A percentile compares a stretch with the other conserved stretches of the same genome.
These are phyloP conservation scores for Mionectes macconnelli DNA, from an alignment of 2,113 vertebrate species.

Conservation along the genomic window DNA sequence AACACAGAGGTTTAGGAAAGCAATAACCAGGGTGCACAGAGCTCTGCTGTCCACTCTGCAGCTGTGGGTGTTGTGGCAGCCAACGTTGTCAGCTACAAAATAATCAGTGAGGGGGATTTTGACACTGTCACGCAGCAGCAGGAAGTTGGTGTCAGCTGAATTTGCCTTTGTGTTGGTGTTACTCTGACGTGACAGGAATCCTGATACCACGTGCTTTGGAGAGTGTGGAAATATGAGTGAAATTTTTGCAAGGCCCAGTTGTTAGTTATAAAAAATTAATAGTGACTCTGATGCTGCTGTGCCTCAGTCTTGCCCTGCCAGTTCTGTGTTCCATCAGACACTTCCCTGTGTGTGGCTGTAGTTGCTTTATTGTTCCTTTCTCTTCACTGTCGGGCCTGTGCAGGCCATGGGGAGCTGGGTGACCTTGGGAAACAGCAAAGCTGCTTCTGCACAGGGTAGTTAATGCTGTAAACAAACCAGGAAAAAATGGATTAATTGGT, in stretches of 20 bases:
- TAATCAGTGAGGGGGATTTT: not conserved
- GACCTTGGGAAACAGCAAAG: not conserved
- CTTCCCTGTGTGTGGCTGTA: not conserved
- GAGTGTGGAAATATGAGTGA: not conserved
- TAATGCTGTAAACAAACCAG: not conserved
- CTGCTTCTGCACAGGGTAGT: not conserved
- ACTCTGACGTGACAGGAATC: not conserved
- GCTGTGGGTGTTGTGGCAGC: not conserved
- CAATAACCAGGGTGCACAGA: rapidly evolving
- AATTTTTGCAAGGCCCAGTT: not conserved
- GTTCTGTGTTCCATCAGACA: rapidly evolving
- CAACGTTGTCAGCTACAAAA: not conserved
- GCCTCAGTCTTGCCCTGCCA: not conserved
- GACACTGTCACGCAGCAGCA: not conserved
- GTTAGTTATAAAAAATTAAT: not conserved
- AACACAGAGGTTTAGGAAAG: not conserved
- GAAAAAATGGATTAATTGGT: not conserved
- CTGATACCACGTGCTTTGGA: not conserved
- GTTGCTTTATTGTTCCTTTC: not conserved
- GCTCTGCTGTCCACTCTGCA: not conserved
- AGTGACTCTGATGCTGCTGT: not conserved
- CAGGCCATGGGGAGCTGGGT: not conserved
- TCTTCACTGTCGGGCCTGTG: rapidly evolving
- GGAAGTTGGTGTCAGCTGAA: not conserved
- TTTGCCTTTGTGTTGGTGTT: not conserved